Conservation (phyloP, 2,888 invertebrate species). For the Mythimna vitellina region DNA sequence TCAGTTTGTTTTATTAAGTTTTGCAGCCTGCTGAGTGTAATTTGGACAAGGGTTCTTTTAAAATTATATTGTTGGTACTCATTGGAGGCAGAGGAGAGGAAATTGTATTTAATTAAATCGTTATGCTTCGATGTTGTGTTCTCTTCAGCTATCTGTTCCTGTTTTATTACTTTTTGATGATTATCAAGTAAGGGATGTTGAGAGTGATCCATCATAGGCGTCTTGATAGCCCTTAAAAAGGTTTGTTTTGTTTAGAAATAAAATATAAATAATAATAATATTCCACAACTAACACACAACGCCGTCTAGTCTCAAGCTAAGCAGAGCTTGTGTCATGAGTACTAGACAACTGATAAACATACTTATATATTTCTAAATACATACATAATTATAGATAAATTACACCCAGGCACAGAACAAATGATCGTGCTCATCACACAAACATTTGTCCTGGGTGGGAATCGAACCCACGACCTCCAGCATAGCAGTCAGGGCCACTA, state of each 20-base stretch:
- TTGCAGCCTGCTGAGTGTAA: constrained; percentile 42
- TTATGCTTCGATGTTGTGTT: constrained; percentile 3
- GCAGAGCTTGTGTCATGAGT: no score
- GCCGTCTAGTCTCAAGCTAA: no score
- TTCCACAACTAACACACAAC: no score
- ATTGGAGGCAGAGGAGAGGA: constrained; percentile 2
- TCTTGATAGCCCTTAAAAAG: background rate
- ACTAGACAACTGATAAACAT: no score
- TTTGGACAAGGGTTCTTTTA: constrained; percentile 39
- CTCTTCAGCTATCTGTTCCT: background rate
- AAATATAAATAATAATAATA: no score
- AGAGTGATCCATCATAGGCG: background rate
- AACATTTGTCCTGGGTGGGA: no score
- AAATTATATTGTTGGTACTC: constrained; percentile 19
- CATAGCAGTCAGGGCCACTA: no score
- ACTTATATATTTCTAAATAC: no score
- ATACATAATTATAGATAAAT: no score
- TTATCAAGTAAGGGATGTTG: background rate
- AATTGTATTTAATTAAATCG: constrained; percentile 35
- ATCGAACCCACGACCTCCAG: no score
- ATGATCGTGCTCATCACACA: no score
- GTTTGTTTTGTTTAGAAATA: background rate
- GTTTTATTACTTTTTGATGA: constrained; percentile 8
- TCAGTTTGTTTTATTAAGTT: constrained; percentile 51
- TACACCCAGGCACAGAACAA: no score